Percentiles rank a stretch among this genome's conserved stretches.
phyloP scores from a whole-genome alignment of 2,888 invertebrate genomes.

The Thecophora atra region DNA sequence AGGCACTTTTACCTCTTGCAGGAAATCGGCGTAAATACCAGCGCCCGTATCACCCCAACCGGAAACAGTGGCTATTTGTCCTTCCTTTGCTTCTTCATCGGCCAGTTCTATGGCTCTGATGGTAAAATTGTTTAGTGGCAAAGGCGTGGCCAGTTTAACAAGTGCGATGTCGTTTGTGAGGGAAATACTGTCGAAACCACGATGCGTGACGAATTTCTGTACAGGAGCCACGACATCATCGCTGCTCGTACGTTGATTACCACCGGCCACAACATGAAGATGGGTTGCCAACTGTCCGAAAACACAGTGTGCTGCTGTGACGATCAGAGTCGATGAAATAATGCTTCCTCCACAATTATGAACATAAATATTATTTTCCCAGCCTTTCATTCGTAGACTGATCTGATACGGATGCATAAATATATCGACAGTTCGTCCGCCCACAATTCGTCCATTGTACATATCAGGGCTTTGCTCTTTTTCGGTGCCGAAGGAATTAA shows the following conservation, averaged over 20 bases:
- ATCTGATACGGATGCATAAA: constrained; percentile 51
- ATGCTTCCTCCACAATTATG: constrained; percentile 49
- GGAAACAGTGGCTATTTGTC: constrained; percentile 45
- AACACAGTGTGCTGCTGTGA: constrained; percentile 61
- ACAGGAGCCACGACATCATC: constrained; percentile 68
- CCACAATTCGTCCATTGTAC: constrained; percentile 52
- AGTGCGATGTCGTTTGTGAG: constrained; percentile 64
- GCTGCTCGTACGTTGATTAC: constrained; percentile 65
- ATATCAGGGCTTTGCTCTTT: neutral
- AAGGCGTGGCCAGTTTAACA: constrained; percentile 44
- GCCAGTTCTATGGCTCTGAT: constrained; percentile 48
- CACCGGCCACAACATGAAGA: constrained; percentile 68
- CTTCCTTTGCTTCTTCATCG: constrained; percentile 30
- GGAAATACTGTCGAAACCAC: too few species aligned
- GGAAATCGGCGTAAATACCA: constrained; percentile 54
- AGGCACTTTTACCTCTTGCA: constrained; percentile 52
- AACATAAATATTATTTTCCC: neutral
- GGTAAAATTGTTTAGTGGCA: constrained; percentile 46
- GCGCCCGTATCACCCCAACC: constrained; percentile 60
- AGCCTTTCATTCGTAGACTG: constrained; percentile 49
- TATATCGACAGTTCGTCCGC: constrained; percentile 51
- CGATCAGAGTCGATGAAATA: constrained; percentile 45
- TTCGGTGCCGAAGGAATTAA: constrained; percentile 25
- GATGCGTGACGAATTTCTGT: constrained; percentile 66
- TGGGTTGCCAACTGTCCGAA: constrained; percentile 43